These are phyloP conservation scores for Sebastes iracundus DNA, from an alignment of 2,797 vertebrate species.

Conservation along the genomic window DNA sequence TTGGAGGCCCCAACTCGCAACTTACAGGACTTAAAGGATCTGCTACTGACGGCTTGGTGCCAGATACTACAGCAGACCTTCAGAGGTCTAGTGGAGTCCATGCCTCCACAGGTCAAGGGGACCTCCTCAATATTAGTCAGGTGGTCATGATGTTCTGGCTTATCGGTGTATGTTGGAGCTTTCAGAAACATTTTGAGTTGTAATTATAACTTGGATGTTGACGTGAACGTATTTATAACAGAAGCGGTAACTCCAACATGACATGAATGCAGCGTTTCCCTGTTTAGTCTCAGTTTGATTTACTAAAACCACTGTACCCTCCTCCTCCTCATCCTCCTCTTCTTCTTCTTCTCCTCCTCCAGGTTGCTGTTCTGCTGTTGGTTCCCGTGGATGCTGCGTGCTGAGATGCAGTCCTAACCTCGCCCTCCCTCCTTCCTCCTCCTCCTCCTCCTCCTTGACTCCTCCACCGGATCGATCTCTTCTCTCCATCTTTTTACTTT, in stretches of 20 bases:
- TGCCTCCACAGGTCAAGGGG: too few species aligned
- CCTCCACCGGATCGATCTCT: constrained; percentile 3
- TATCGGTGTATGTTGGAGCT: too few species aligned
- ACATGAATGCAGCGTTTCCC: not conserved
- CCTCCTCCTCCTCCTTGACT: not conserved
- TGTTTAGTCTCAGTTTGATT: not conserved
- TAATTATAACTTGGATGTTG: too few species aligned
- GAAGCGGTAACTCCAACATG: not conserved
- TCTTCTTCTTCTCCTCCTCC: constrained; percentile 13
- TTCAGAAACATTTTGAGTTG: too few species aligned
- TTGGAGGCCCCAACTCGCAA: too few species aligned
- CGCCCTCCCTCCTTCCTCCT: constrained; percentile 5
- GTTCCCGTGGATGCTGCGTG: constrained; percentile 96
- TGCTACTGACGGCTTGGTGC: too few species aligned
- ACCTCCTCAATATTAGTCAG: too few species aligned
- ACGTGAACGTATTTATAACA: too few species aligned
- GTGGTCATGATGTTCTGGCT: too few species aligned
- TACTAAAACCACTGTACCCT: not conserved
- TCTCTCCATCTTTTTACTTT: not conserved
- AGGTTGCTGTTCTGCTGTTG: constrained; percentile 97
- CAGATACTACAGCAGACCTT: too few species aligned
- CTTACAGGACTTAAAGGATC: too few species aligned
- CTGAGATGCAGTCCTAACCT: constrained; percentile 94
- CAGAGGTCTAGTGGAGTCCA: too few species aligned
- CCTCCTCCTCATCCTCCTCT: not conserved